These are phyloP conservation scores for Notolabrus celidotus DNA, from an alignment of 2,797 vertebrate species.

Conservation along the genomic window DNA sequence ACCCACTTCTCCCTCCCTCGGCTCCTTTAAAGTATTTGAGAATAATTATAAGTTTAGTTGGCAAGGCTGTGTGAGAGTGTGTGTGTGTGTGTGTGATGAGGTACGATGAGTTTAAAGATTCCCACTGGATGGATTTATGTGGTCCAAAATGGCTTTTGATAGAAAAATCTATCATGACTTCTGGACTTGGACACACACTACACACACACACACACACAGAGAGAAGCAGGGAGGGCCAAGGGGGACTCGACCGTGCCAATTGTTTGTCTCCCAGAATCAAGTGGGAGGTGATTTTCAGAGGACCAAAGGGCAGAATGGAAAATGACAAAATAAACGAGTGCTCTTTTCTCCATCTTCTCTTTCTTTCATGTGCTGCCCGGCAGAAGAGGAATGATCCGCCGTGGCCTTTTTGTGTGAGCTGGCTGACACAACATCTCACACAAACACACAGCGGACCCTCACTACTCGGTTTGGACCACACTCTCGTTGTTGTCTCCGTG, in stretches of 20 bases:
- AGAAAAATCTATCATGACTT: constrained; percentile 39
- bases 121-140: constrained; percentile 18
- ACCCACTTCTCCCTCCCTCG: constrained; percentile 35
- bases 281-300: constrained; percentile 65
- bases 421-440: constrained; percentile 42
- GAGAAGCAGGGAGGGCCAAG: constrained; percentile 9
- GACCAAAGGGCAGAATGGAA: constrained; percentile 54
- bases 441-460: constrained; percentile 19
- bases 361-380: constrained; percentile 49
- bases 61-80: neutral
- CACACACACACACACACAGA: constrained; percentile 24
- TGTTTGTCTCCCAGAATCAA: constrained; percentile 66
- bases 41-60: constrained; percentile 51
- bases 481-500: constrained; percentile 43
- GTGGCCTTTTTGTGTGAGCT: constrained; percentile 55
- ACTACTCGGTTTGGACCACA: constrained; percentile 44
- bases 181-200: too few species aligned
- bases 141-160: constrained; percentile 28
- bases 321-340: constrained; percentile 73
- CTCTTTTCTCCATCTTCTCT: constrained; percentile 55
- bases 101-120: constrained; percentile 34
- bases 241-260: constrained; percentile 41
- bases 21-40: constrained; percentile 30
- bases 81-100: constrained; percentile 6
- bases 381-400: constrained; percentile 67